Conservation (phyloP, 2,113 vertebrate genomes). For the Morphnarchus princeps region DNA sequence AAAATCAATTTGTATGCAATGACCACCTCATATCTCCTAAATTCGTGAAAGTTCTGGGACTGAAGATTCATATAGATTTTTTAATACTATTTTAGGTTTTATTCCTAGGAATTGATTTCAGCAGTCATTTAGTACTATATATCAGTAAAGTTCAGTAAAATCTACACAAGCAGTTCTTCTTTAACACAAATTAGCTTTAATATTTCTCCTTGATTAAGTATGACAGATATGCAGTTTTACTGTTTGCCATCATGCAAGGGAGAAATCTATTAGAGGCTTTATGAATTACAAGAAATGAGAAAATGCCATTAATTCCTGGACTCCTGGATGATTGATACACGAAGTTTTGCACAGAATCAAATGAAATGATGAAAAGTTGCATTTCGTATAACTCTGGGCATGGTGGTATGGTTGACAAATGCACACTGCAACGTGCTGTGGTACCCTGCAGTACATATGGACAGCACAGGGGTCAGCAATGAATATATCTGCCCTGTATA, state of each 20-base stretch:
- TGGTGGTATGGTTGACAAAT: not conserved
- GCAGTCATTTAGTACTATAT: not conserved
- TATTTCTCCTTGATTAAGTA: slow-evolving; percentile 57
- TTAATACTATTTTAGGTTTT: slow-evolving; percentile 38
- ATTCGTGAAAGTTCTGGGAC: slow-evolving; percentile 9
- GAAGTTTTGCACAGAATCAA: not conserved
- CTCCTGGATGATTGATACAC: not conserved
- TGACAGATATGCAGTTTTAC: not conserved
- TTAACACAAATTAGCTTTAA: slow-evolving; percentile 50
- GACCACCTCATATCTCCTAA: slow-evolving; percentile 29
- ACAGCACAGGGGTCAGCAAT: not conserved
- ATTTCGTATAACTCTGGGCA: not conserved
- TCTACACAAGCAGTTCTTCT: slow-evolving; percentile 32
- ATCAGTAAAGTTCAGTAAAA: slow-evolving; percentile 38
- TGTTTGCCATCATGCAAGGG: not conserved
- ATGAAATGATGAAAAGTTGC: not conserved
- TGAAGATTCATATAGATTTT: slow-evolving; percentile 56
- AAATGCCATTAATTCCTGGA: slow-evolving; percentile 3
- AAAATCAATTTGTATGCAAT: slow-evolving; percentile 36
- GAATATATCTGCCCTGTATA: not conserved
- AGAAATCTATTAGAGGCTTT: not conserved
- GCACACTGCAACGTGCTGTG: not conserved
- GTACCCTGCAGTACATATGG: not conserved
- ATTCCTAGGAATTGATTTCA: slow-evolving; percentile 48
- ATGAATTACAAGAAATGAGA: slow-evolving; percentile 41